Percentiles rank a stretch among this genome's conserved stretches.
phyloP scores from a whole-genome alignment of 2,797 vertebrate genomes.

The Columba guinea region DNA sequence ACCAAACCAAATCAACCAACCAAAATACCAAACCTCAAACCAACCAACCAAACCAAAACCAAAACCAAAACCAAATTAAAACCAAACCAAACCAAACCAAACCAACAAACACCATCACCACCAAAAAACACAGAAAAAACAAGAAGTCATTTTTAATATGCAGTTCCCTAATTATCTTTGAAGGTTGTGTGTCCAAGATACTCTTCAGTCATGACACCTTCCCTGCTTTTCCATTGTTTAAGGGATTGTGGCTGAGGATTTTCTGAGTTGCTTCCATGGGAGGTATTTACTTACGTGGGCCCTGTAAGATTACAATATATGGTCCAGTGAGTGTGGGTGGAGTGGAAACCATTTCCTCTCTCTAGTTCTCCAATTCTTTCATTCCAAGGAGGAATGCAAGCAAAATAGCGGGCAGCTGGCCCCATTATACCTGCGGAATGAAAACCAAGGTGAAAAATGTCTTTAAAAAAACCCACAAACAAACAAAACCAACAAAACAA shows the following conservation, averaged over 20 bases:
- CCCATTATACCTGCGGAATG: neutral
- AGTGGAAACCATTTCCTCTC: neutral
- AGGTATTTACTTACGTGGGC: neutral
- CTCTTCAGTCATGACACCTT: neutral
- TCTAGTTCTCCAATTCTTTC: neutral
- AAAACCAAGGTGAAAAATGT: neutral
- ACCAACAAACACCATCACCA: too few species aligned
- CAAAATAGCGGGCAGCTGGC: neutral
- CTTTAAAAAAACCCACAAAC: too few species aligned
- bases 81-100: too few species aligned
- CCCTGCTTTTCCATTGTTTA: neutral
- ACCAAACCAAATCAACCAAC: too few species aligned
- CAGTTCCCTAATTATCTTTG: neutral
- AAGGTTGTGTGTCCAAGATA: neutral
- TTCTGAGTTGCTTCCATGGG: neutral
- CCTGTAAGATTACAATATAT: neutral
- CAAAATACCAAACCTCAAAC: too few species aligned
- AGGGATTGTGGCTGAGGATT: neutral
- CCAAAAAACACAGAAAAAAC: neutral
- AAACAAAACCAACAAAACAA: too few species aligned
- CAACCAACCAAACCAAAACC: too few species aligned
- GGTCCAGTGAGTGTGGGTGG: neutral
- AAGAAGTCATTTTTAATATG: neutral
- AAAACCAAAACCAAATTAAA: too few species aligned
- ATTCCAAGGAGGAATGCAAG: neutral